Conservation (phyloP, 2,797 vertebrate species). For the Hyperoplus immaculatus region DNA sequence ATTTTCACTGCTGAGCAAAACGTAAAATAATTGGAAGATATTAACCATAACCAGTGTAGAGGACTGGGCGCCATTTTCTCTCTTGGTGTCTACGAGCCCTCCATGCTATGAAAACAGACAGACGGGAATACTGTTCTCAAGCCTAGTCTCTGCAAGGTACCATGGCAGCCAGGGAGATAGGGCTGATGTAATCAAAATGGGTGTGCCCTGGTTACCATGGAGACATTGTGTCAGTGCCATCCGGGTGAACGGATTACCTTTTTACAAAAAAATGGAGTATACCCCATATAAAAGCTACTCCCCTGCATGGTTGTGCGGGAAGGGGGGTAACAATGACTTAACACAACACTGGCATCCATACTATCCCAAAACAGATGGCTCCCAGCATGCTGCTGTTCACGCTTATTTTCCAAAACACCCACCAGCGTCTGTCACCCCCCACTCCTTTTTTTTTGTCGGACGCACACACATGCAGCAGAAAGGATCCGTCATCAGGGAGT, state of each 20-base stretch:
- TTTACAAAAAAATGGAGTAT: slow-evolving; percentile 62
- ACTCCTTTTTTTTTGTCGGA: slow-evolving; percentile 3
- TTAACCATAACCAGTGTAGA: slow-evolving; percentile 25
- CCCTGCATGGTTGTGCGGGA: slow-evolving; percentile 44
- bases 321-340: slow-evolving; percentile 66
- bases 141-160: slow-evolving; percentile 73
- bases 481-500: slow-evolving; percentile 65
- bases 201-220: slow-evolving; percentile 84
- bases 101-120: slow-evolving; percentile 47
- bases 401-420: slow-evolving; percentile 51
- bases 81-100: slow-evolving; percentile 19
- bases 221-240: slow-evolving; percentile 74
- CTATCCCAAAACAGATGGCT: slow-evolving; percentile 60
- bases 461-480: slow-evolving; percentile 41
- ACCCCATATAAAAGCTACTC: slow-evolving; percentile 56
- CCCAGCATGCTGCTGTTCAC: slow-evolving; percentile 35
- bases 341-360: slow-evolving; percentile 44
- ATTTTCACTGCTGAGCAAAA: slow-evolving; percentile 26
- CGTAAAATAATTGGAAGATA: slow-evolving; percentile 24
- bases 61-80: slow-evolving; percentile 71
- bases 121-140: slow-evolving; percentile 49
- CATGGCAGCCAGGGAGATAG: slow-evolving; percentile 65
- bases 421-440: slow-evolving; percentile 28
- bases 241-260: slow-evolving; percentile 59
- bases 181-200: slow-evolving; percentile 83